Base-by-base conservation (phyloP, 2,797 vertebrate genomes). In the Acanthurus tractus region DNA sequence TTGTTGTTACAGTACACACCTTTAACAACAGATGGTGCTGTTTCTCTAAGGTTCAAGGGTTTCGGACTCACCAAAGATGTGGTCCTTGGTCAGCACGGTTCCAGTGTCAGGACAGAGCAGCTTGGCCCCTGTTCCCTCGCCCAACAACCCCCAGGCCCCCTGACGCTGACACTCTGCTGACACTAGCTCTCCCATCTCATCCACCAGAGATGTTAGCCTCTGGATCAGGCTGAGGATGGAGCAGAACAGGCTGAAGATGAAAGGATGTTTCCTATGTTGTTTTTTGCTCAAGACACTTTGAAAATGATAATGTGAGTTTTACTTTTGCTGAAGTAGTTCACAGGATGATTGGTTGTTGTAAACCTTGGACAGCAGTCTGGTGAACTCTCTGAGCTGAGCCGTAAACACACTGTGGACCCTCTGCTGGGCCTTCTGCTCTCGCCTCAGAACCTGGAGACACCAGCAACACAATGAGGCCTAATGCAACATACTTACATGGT, bases 131-230 rank as follows among this genome's bases (percentile, higher is more conserved):
- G 74, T 92, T 7, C 94, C 95, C 23, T 96, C 94, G 20, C 96
- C 96, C 67, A 96, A 79, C 36, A 96, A 62, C 3, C 91, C 95
- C 96, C 96, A 96, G 40, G 93, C 93, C 23, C 94, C 96, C 75
- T 96, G 93, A 55, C 93, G 93, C 36, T 93, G 95, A 36, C 94
- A 95, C 88, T 99, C 97, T 42, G 89, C 86, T 20, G 88, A 91
- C 34, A 96, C 75, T 17, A 89, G 61, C 52, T 92, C 93, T 50
- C 91, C 94, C 94, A 98, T 95, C 81, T 83, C 90, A 77, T 84
- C 93, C 14, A 92, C 61, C 69, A 95, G 62, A 3, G 76, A 82
- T 1, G 64, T 75, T 14, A 95, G 83, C 52, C 89, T 91, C 79
- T 89, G 88, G 18, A 76, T 64, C 58, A 88, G 70, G 78, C 95